These are phyloP conservation scores for Hyperoplus immaculatus DNA, from an alignment of 2,797 vertebrate species.

Conservation along the genomic window DNA sequence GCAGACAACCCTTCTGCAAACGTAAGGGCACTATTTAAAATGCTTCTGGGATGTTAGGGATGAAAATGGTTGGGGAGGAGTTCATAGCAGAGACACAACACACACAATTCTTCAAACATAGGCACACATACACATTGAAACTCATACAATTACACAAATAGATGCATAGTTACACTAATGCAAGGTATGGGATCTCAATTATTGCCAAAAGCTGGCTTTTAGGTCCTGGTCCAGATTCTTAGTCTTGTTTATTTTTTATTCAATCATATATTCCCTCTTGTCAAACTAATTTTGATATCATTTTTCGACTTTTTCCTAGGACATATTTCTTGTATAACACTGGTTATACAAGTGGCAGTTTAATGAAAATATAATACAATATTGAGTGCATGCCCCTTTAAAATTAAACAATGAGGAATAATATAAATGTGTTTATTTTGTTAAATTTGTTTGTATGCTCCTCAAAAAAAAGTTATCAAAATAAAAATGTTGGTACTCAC, in stretches of 20 bases:
- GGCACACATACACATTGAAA: background rate
- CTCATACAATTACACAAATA: conserved; percentile 3
- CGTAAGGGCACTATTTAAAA: conserved; percentile 82
- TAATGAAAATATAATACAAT: background rate
- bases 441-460: background rate
- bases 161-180: background rate
- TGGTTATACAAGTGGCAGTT: background rate
- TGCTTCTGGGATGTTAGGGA: conserved; percentile 29
- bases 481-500: background rate
- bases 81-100: conserved; percentile 1
- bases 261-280: background rate
- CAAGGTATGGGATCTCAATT: background rate
- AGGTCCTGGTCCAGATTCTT: background rate
- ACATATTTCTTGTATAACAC: too few relatives aligned
- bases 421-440: background rate
- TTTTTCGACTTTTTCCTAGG: too few relatives aligned
- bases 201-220: background rate
- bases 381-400: background rate
- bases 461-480: background rate
- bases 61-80: conserved; percentile 8
- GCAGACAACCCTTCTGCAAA: conserved; percentile 96
- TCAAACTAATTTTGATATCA: background rate
- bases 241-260: background rate
- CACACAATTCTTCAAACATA: background rate
- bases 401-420: background rate